Evolutionary conservation across 2,113 vertebrate genomes (phyloP), one percentile per base, ranked within the genome.

Genomic region (Talpa occidentalis): DNA sequence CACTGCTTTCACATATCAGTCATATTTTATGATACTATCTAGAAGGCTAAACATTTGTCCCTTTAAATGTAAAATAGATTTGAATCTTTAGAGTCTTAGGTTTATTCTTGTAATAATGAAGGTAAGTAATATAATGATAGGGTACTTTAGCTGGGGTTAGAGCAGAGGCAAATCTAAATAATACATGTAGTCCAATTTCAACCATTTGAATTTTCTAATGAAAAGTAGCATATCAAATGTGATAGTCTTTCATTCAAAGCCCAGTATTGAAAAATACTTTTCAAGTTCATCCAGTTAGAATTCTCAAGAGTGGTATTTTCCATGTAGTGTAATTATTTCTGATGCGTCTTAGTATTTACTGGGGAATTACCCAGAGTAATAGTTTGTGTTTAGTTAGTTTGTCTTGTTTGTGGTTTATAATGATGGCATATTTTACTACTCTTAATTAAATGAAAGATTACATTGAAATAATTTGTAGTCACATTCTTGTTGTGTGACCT

Each of bases 161-260:
- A 73, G 26, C n/a, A 64, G 80, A 95, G 59, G 54, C 79, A 72
- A 69, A 95, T 86, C 54, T 96, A 91, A 97, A 87, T 94, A 94
- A 95, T 87, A 84, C 6, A 74, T 74, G 40, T 62, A 59, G 37
- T 83, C 67, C 69, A 35, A 22, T 88, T 91, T 95, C 67, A 94
- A 37, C 59, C 59, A 49, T 72, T 91, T 54, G 40, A 73, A 91
- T 96, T 94, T 96, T 95, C 67, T 90, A 92, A 81, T 90, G 83
- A 83, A 96, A 96, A 93, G 83, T 66, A 78, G 16, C 69, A 10
- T 89, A 91, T 92, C 70, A 77, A 83, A 82, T 80, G 47, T 24
- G 37, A 73, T 84, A 52, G 77, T 35, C 77, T 89, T 87, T 90
- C 81, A 60, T 90, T 95, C 67, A n/a, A 72, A 94, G 67, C 14